Evolutionary conservation across 2,888 invertebrate genomes (phyloP).

Genomic region (Hylaea fasciaria): DNA sequence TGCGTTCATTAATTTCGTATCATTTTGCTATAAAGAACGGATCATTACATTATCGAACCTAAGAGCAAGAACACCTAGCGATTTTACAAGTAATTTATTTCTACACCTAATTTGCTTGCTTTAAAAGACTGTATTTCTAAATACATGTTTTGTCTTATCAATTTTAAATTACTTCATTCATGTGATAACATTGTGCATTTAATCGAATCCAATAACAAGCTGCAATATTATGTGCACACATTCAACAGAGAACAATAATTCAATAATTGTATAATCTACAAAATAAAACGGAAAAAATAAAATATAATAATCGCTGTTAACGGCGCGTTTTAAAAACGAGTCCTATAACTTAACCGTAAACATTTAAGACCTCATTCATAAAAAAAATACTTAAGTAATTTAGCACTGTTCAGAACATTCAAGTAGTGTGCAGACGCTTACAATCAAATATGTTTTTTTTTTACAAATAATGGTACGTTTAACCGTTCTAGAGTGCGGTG

Average conservation of each 20-base stretch:
- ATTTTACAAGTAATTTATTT: too few species aligned
- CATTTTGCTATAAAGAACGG: too few species aligned
- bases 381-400: too few species aligned
- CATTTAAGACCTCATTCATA: background rate
- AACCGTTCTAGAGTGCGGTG: constrained; percentile 9
- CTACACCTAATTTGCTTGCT: too few species aligned
- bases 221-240: background rate
- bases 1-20: background rate
- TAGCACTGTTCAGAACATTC: too few species aligned
- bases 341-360: background rate
- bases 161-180: background rate
- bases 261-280: background rate
- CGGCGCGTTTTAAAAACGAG: constrained; percentile 19
- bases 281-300: constrained; percentile 1
- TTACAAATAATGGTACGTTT: too few species aligned
- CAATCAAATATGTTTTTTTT: too few species aligned
- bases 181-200: background rate
- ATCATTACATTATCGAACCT: too few species aligned
- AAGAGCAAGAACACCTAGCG: too few species aligned
- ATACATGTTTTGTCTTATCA: background rate
- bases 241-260: constrained; percentile 4
- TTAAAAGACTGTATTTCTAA: too few species aligned
- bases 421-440: too few species aligned
- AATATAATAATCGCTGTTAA: constrained; percentile 13
- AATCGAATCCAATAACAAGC: constrained; percentile 4